Evolutionary conservation across 2,888 invertebrate genomes (phyloP), one percentile per base, ranked within the genome.

Genomic region (Chaetoderma sp.): DNA sequence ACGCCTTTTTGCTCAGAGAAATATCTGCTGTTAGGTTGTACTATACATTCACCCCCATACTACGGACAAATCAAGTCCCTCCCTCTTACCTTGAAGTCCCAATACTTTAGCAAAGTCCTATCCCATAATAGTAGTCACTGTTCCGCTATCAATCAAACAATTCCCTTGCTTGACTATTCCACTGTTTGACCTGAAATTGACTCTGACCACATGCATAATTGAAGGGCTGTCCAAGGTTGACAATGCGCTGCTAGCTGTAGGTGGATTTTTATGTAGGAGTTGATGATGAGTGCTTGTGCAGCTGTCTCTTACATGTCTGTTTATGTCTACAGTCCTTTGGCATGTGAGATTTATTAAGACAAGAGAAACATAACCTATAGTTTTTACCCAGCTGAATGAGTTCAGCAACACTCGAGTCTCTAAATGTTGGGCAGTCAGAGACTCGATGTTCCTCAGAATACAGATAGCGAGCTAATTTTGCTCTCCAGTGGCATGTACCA

Each of bases 91-190:
- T 49, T 60, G 60, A 23, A 49, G n/a, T 21, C 60, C 49, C n/a
- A n/a, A n/a, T n/a, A n/a, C n/a, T n/a, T n/a, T n/a, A n/a, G n/a
- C n/a, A n/a, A n/a, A n/a, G n/a, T 49, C 60, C 36, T 49, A 50
- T 36, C 60, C 50, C 6, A 60, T 60, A 10, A 60, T 50, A 13
- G 36, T 50, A 36, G 60, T 60, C 2, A 36, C 52, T 10, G 60
- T 52, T 4, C 50, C 60, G 23, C 50, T 32, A n/a, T n/a, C n/a
- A n/a, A n/a, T n/a, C n/a, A n/a, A n/a, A n/a, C n/a, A n/a, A n/a
- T n/a, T n/a, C n/a, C 60, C 60, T 23, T 60, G 25, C 49, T 21
- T 13, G n/a, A 49, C 10, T 50, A 33, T 49, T 6, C 60, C 60
- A 50, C 50, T 60, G 0, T 5, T 21, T 36, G 60, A 13, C 16